phyloP scores from a whole-genome alignment of 2,888 invertebrate species.

The Ophonus ardosiacus region DNA sequence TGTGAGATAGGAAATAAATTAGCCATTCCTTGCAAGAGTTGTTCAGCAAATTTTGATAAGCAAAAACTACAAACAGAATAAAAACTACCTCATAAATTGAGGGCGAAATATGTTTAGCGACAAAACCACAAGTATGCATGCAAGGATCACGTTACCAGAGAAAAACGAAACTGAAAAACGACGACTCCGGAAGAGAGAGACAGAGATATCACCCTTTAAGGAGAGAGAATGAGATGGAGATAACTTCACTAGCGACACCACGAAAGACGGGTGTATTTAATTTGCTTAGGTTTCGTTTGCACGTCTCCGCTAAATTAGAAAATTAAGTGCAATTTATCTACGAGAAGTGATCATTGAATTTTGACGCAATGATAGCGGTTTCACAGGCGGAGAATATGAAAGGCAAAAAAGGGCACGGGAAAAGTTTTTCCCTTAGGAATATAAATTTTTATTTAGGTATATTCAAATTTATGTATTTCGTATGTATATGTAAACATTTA shows the following conservation, averaged over 20 bases:
- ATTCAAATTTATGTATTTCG: not conserved
- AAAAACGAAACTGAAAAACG: conserved; percentile 37
- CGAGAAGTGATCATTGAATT: conserved; percentile 45
- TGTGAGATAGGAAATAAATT: conserved; percentile 19
- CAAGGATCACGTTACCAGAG: conserved; percentile 20
- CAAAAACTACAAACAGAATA: conserved; percentile 48
- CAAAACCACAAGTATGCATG: conserved; percentile 12
- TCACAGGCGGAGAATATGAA: not conserved
- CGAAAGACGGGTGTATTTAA: conserved; percentile 45
- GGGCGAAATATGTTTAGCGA: conserved; percentile 53
- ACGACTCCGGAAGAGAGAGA: not conserved
- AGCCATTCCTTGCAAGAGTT: not conserved
- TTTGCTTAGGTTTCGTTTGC: conserved; percentile 63
- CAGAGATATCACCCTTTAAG: not conserved
- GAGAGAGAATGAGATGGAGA: not conserved
- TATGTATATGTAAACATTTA: not conserved
- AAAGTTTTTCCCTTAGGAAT: not conserved
- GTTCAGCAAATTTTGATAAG: conserved; percentile 42
- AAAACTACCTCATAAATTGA: conserved; percentile 36
- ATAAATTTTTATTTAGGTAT: not conserved
- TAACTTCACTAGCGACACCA: conserved; percentile 29
- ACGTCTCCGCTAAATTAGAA: conserved; percentile 64
- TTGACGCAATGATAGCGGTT: not conserved
- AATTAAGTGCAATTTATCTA: conserved; percentile 62
- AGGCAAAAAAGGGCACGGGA: conserved; percentile 8